Percentiles rank a stretch among this genome's conserved stretches.
Conservation (phyloP, 2,113 vertebrate species). For the Deroptyus accipitrinus region DNA sequence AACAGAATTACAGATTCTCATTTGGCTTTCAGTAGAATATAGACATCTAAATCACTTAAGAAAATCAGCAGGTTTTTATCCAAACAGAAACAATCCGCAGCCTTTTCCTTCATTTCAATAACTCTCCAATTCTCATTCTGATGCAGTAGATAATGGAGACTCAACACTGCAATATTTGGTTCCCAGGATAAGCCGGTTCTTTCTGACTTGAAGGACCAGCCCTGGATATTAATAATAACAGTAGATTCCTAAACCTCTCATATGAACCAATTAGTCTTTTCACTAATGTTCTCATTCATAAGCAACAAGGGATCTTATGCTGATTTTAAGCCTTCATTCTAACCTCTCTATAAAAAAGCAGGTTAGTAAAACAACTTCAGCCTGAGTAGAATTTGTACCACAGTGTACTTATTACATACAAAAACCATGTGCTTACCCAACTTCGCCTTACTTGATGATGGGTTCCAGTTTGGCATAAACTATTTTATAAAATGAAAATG, state of each 20-base stretch:
- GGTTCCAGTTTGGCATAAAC: neutral
- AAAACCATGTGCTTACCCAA: conserved; percentile 22
- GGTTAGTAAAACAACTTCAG: neutral
- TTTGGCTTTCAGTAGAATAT: neutral
- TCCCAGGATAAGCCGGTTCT: neutral
- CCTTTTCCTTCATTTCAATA: neutral
- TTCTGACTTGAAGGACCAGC: neutral
- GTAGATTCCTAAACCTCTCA: neutral
- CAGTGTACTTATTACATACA: neutral
- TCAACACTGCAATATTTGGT: neutral
- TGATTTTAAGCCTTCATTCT: neutral
- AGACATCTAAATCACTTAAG: neutral
- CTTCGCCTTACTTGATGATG: conserved; percentile 25
- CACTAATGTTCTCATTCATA: neutral
- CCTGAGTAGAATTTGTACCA: neutral
- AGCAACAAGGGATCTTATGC: neutral
- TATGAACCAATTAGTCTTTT: neutral
- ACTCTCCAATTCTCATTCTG: neutral
- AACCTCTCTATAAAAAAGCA: neutral
- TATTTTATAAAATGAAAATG: conserved; percentile 11
- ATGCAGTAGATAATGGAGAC: neutral
- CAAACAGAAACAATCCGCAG: neutral
- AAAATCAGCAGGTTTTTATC: neutral
- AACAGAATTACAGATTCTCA: neutral
- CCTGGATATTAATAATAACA: neutral